Evolutionary conservation across 2,888 invertebrate species (phyloP), one percentile per base, ranked within the genome.

Genomic region (Hirtodrosophila cameraria): DNA sequence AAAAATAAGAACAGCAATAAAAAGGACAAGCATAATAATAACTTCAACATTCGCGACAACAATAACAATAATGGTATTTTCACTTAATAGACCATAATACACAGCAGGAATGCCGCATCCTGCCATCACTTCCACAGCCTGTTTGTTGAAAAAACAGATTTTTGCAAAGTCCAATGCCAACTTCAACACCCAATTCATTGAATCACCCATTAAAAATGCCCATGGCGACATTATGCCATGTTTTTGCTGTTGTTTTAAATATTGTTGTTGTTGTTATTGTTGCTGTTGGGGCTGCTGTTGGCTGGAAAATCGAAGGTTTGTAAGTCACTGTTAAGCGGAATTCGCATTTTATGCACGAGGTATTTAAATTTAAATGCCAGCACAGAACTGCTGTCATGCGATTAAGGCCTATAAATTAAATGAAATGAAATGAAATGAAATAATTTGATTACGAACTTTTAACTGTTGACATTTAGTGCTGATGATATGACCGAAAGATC

Each of bases 71-170:
- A 81, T 76, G 69, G 71, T 68, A 75, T 87, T 88, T 81, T 73
- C 87, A 88, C 86, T 81, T 87, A 87, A 87, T 88, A 87, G 88
- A 79, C 88, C 76, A 79, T 88, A 88, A 87, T 86, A 77, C 76
- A 73, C 67, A 75, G 68, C 67, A 75, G 59, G 59, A 50, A 42
- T 23, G 39, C 20, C 27, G 28, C 48, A 12, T 30, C 31, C 15
- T 3, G 12, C 20, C 18, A 16, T 8, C 25, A 28, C 16, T 18
- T 33, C 15, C 30, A 12, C 46, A 8, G 25, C 35, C 16, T 18
- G 8, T 11, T 3, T 5, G 16, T n/a, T 16, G 18, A n/a, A 50
- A 41, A 43, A 54, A 65, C 52, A 77, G 62, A 64, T 64, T 74
- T 61, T 48, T 57, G 28, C 33, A 33, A 53, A 45, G 67, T 50